Base-by-base conservation (phyloP, 2,888 invertebrate genomes). In the Piscicola geometra region DNA sequence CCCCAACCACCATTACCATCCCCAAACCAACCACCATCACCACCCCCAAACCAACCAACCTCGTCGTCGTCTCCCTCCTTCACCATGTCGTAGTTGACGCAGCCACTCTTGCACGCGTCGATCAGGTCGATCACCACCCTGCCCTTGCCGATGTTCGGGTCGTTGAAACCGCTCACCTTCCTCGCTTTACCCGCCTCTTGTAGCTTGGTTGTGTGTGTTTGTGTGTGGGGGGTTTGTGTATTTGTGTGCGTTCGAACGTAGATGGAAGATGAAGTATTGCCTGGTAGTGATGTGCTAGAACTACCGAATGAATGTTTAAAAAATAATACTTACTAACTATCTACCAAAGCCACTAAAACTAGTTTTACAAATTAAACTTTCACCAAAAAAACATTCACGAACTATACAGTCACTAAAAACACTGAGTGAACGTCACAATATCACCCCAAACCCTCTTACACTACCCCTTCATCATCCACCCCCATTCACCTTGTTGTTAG, bases 81-180 rank as follows among this genome's bases (percentile, higher is more conserved):
- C 66, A 99, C 92, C 52, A 94, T 88, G 79, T 94, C 93, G 85
- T 96, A 98, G 86, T 95, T 95, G 83, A 99, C 93, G 79, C 92
- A 90, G 75, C 94, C 94, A 0, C 96, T 95, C 84, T 94, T 95
- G 85, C 99, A 96, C 76, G 94, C 90, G 86, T 99, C 98, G 80
- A 99, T 93, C 81, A 99, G 88, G 86, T 98, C 96, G 80, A 99
- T 90, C n/a, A 99, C 91, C 76, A 95, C 93, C 82, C 90, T 90
- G n/a, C 91, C 95, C 3, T 9, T 56, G 25, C 92, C 90, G 82
- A 99, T 90, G 25, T 90, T 88, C 32, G 90, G 89, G 85, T 99
- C 99, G 88, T 95, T 90, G 82, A 88, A 89, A 78, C 83, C 84
- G 21, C 81, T 81, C 60, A 88, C 85, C 18, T 81, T 81, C n/a